These are phyloP conservation scores for Leiothrix lutea DNA, from an alignment of 2,113 vertebrate species.

Conservation along the genomic window DNA sequence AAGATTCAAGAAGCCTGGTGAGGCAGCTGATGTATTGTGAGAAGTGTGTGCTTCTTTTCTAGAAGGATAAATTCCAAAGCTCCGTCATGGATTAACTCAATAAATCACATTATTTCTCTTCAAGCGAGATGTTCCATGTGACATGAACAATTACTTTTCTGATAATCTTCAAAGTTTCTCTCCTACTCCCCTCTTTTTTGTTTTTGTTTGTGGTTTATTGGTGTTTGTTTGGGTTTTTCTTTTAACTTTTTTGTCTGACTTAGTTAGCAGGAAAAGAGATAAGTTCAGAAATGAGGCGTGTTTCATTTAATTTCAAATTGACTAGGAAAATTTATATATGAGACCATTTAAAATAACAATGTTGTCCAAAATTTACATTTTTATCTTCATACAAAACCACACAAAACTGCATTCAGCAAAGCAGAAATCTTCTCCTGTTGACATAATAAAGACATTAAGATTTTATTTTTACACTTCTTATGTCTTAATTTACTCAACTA, in stretches of 20 bases:
- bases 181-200: rapidly evolving
- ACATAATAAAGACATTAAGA: background rate
- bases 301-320: background rate
- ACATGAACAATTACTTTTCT: background rate
- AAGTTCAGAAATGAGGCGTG: background rate
- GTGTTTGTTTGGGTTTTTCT: background rate
- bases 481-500: background rate
- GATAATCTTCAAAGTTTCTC: background rate
- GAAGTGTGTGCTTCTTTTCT: background rate
- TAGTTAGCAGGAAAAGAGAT: background rate
- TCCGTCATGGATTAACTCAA: background rate
- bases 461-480: background rate
- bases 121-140: background rate
- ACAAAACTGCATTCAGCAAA: background rate
- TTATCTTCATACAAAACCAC: background rate
- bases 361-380: background rate
- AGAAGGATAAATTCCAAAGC: conserved; percentile 4
- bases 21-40: conserved; percentile 9
- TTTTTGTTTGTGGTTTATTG: background rate
- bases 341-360: background rate
- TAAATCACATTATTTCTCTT: background rate
- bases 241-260: background rate
- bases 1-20: background rate
- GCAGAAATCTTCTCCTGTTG: background rate
- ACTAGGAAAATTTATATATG: background rate